Conservation (phyloP, 2,113 vertebrate genomes). For the Butorides virescens region DNA sequence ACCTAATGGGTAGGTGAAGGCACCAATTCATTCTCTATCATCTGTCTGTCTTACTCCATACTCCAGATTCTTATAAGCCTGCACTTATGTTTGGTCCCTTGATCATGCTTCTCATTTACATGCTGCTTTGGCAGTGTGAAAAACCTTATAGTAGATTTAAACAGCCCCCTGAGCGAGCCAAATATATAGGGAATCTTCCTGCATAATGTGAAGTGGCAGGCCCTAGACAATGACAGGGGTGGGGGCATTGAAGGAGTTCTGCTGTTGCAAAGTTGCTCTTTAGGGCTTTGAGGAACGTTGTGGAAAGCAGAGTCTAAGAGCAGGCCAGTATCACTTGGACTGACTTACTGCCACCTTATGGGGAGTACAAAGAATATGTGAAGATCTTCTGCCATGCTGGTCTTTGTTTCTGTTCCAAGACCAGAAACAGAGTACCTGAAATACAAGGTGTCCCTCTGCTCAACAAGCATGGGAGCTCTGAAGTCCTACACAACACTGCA, state of each 20-base stretch:
- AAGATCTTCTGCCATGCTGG: not conserved
- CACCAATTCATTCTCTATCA: not conserved
- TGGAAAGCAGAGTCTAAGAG: not conserved
- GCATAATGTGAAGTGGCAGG: not conserved
- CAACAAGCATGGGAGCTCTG: not conserved
- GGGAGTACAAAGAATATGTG: not conserved
- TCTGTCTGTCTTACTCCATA: not conserved
- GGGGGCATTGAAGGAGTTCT: not conserved
- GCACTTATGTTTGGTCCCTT: not conserved
- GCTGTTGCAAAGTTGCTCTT: not conserved
- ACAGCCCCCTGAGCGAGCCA: not conserved
- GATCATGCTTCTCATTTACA: not conserved
- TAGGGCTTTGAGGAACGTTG: not conserved
- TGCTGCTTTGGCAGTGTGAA: rapidly evolving
- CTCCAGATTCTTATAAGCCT: not conserved
- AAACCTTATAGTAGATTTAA: not conserved
- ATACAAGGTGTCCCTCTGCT: not conserved
- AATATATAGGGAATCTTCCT: not conserved
- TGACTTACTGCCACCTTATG: not conserved
- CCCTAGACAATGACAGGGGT: not conserved
- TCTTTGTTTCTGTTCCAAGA: not conserved
- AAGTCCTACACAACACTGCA: not conserved
- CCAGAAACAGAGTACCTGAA: not conserved
- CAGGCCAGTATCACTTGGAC: not conserved
- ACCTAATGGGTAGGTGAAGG: not conserved